These are phyloP conservation scores for Eulemur albifrons DNA, from an alignment of 2,797 vertebrate genomes.

Conservation along the genomic window DNA sequence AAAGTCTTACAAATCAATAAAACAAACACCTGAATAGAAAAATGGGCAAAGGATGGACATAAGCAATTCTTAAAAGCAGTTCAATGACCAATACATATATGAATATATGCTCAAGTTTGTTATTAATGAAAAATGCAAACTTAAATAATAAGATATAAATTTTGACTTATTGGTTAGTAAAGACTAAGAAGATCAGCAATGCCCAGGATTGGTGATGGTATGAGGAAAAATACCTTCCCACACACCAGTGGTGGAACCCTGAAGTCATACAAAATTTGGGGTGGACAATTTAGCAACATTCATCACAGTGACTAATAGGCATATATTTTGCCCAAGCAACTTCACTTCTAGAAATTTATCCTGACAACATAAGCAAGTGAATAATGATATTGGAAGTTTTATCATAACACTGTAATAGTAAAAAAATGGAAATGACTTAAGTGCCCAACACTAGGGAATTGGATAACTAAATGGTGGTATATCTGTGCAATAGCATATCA, in stretches of 20 bases:
- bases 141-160: not conserved
- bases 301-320: not conserved
- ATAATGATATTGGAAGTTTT: not conserved
- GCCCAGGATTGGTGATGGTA: not conserved
- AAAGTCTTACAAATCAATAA: not conserved
- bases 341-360: not conserved
- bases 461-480: not conserved
- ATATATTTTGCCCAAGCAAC: slow-evolving; percentile 1
- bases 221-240: not conserved
- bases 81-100: not conserved
- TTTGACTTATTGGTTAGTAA: not conserved
- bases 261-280: not conserved
- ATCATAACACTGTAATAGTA: not conserved
- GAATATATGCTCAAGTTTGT: not conserved
- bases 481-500: not conserved
- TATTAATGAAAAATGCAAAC: not conserved
- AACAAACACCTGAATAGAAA: not conserved
- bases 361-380: not conserved
- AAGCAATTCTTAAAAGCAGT: not conserved
- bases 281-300: not conserved
- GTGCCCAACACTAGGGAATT: not conserved
- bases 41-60: not conserved
- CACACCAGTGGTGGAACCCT: not conserved
- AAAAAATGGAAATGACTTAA: not conserved
- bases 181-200: not conserved